These are phyloP conservation scores for Vanessa atalanta DNA, from an alignment of 1,140 invertebrate genomes.

Conservation along the genomic window DNA sequence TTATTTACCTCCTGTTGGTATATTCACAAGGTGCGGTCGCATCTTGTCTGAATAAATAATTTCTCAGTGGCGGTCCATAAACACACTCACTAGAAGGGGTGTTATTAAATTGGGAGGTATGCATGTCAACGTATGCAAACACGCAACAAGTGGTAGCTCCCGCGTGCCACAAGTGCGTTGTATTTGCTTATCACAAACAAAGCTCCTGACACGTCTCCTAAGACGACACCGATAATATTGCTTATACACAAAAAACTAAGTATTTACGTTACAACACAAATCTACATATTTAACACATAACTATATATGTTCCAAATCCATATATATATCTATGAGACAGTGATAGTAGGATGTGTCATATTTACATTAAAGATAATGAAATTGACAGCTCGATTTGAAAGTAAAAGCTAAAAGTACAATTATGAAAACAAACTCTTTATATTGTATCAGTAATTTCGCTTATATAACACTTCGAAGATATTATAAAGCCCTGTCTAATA, in stretches of 20 bases:
- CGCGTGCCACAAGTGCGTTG: conserved; percentile 61
- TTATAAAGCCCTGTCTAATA: conserved; percentile 11
- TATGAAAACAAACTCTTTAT: not conserved
- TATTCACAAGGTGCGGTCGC: not conserved
- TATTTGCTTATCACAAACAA: conserved; percentile 71
- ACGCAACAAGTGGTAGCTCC: conserved; percentile 54
- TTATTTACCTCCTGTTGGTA: no score
- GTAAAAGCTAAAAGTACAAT: not conserved
- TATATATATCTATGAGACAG: no score
- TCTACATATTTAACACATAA: not conserved
- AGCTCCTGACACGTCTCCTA: conserved; percentile 58
- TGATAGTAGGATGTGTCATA: no score
- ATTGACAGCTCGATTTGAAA: not conserved
- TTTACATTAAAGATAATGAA: not conserved
- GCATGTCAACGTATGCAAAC: conserved; percentile 70
- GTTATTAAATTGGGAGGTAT: conserved; percentile 65
- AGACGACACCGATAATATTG: conserved; percentile 57
- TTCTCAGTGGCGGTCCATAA: not conserved
- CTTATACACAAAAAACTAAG: conserved; percentile 48
- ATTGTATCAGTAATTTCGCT: conserved; percentile 5
- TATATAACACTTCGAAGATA: not conserved
- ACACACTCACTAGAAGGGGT: conserved; percentile 29
- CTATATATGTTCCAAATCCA: not conserved
- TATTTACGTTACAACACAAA: conserved; percentile 21
- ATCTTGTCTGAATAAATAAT: conserved; percentile 1